Evolutionary conservation across 1,140 invertebrate species (phyloP), one percentile per base, ranked within the genome.

Genomic region (Acromyrmex charruanus): DNA sequence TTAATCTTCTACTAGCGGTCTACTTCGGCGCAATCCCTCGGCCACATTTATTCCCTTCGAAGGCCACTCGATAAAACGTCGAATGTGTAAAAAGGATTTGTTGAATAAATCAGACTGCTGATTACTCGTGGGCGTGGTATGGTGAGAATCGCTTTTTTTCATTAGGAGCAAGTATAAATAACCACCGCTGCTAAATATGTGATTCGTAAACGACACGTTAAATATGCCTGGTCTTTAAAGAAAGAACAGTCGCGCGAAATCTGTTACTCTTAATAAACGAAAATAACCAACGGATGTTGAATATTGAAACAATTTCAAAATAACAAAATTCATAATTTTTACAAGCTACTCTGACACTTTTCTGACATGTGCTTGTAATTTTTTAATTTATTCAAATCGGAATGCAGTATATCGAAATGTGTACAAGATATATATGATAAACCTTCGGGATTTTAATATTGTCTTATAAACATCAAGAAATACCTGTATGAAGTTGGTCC

Each of bases 101-200:
- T 61, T 84, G 80, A 84, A 84, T 84, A 74, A 84, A 75, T 84
- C 55, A 84, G 39, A 51, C 31, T 18, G 68, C 58, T 49, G 77
- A 69, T 21, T 44, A 44, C 35, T 18, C 18, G 80, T 84, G 55
- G 69, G 69, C 25, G 69, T n/a, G 49, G 55, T 59, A 31, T 14
- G 31, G 61, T 53, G 55, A 51, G 68, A 75, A 74, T 84, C 66
- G 80, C 14, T 84, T 49, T 84, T 25, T 75, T 84, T 75, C 55
- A 75, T 84, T 71, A 75, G 44, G 59, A 63, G n/a, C 53, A 1
- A 49, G 55, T 75, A 75, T 61, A 75, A 74, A 84, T 84, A 84
- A 61, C 39, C 25, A 39, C 7, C 21, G 44, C 55, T 21, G 18
- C 80, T 74, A 69, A 75, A 74, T 61, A 84, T 44, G 55, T 25